Percentiles rank a stretch among this genome's conserved stretches.
Conservation (phyloP, 1,140 invertebrate species). For the Aplysia californica region DNA sequence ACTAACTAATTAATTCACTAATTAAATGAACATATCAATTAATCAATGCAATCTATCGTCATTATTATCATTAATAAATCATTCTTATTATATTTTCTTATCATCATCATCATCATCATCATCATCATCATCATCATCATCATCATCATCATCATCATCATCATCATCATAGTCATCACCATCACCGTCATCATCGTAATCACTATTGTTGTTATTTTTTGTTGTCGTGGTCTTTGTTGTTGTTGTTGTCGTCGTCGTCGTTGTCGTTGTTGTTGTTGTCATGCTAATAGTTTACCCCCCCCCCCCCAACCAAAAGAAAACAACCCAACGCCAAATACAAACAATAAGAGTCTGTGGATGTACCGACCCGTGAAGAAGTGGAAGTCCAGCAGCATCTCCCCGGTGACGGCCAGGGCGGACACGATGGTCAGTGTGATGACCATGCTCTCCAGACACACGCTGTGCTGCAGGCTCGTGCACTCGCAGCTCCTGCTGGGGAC, state of each 20-base stretch:
- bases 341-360: too few relatives aligned
- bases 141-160: neutral
- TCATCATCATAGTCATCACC: neutral
- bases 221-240: too few relatives aligned
- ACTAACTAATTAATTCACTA: neutral
- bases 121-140: neutral
- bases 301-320: neutral
- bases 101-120: neutral
- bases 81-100: too few relatives aligned
- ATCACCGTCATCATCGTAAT: neutral
- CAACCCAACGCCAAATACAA: neutral
- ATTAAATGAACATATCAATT: too few relatives aligned
- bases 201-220: too few relatives aligned
- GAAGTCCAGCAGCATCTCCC: conserved; percentile 28
- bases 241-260: too few relatives aligned
- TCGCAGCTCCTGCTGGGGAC: neutral
- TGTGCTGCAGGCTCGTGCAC: neutral
- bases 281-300: too few relatives aligned
- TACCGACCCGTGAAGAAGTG: conserved; percentile 30
- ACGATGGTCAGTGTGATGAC: conserved; percentile 28
- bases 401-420: conserved; percentile 33
- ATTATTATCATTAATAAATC: too few relatives aligned
- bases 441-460: conserved; percentile 23
- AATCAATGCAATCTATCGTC: too few relatives aligned
- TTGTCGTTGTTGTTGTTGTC: too few relatives aligned